Evolutionary conservation across 2,797 vertebrate species (phyloP), one percentile per base, ranked within the genome.

Genomic region (Distichodus sexfasciatus): DNA sequence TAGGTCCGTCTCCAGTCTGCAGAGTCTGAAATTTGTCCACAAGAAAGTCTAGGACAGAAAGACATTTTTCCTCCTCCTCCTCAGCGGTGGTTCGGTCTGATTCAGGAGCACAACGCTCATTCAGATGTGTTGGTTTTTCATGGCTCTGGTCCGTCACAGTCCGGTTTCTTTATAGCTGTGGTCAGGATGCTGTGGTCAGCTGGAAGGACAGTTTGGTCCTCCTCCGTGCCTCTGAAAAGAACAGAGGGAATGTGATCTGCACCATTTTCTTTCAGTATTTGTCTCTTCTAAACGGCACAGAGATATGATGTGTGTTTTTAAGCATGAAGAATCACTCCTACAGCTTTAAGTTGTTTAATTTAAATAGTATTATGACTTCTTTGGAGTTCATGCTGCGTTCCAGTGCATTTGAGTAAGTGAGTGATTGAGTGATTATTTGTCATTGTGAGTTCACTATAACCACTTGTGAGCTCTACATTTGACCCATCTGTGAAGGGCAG

Each of bases 171-270:
- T 86, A 86, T 86, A 83, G 79, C 78, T 50, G 87, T 58, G 79
- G 84, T 81, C 86, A 87, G 78, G 86, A 86, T 86, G 83, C 66
- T 50, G 64, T 6, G 76, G 86, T 78, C 81, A 70, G 77, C 74
- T 82, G 78, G 53, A 82, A 63, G 72, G 78, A 71, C 72, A 72
- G 58, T 59, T 79, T 48, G 31, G 62, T 72, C 44, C 48, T 59
- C 75, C 74, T 79, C 58, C 73, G 62, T 60, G 80, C 82, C 85
- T 31, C 82, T 72, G 12, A 55, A 51, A 21, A 58, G 31, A 59
- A 58, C 47, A 19, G 33, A 40, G 50, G 2, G 14, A 48, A 47
- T 57, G 28, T 41, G 43, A 51, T 58, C 44, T 4, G 26, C 38
- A 11, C 9, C 33, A 33, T 50, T 41, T 59, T 51, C 10, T 54